Conservation (phyloP, 1,140 invertebrate genomes). For the Muscidifurax raptorellus region DNA sequence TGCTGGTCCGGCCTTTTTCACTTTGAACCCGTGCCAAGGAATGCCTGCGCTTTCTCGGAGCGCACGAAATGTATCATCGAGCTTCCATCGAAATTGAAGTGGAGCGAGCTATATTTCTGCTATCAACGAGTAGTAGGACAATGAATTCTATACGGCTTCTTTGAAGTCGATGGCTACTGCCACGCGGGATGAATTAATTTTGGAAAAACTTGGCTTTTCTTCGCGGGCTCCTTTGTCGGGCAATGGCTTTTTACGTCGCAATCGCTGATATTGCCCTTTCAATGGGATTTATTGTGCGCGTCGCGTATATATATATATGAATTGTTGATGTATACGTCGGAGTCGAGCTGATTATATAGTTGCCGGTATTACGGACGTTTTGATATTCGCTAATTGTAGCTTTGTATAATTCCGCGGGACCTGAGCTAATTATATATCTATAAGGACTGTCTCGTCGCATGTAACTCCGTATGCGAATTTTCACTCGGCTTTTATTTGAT, state of each 20-base stretch:
- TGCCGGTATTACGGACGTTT: too few relatives aligned
- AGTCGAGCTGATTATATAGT: too few relatives aligned
- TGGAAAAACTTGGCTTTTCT: background rate
- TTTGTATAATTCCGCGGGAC: too few relatives aligned
- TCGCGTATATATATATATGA: too few relatives aligned
- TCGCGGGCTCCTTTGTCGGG: background rate
- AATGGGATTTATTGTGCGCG: background rate
- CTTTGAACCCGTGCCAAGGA: constrained; percentile 3
- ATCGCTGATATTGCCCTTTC: background rate
- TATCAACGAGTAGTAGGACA: background rate
- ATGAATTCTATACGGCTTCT: background rate
- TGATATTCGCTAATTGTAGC: too few relatives aligned
- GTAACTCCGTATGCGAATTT: too few relatives aligned
- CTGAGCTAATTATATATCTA: too few relatives aligned
- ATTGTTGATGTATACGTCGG: too few relatives aligned
- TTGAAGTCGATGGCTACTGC: background rate
- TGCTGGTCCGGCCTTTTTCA: background rate
- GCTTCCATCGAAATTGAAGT: background rate
- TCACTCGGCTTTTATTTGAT: too few relatives aligned
- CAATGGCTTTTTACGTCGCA: too few relatives aligned
- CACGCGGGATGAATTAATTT: background rate
- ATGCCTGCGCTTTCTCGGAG: background rate
- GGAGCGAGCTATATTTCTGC: background rate
- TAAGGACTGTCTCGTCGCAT: too few relatives aligned
- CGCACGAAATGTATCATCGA: background rate